These are phyloP conservation scores for Ptiloglossa arizonensis DNA, from an alignment of 1,140 invertebrate species.

Conservation along the genomic window DNA sequence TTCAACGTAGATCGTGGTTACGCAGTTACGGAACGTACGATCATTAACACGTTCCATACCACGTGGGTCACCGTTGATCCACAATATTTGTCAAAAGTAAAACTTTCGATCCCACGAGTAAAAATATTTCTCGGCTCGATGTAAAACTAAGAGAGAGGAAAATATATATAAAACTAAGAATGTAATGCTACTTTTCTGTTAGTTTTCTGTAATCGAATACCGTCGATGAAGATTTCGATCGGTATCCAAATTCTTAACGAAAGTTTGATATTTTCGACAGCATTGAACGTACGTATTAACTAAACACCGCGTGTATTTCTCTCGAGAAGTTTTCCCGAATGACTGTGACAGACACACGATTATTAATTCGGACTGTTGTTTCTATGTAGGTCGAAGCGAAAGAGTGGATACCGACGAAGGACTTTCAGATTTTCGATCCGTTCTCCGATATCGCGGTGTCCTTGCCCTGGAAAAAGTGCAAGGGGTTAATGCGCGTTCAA, in stretches of 20 bases:
- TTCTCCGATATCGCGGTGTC: constrained; percentile 25
- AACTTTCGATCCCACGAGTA: background rate
- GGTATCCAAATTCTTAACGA: too few relatives aligned
- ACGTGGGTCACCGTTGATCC: background rate
- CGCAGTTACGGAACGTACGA: constrained; percentile 26
- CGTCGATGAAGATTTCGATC: too few relatives aligned
- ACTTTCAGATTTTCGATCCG: constrained; percentile 40
- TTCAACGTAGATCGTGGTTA: constrained; percentile 51
- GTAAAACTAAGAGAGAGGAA: too few relatives aligned
- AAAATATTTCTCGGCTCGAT: too few relatives aligned
- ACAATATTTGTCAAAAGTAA: background rate
- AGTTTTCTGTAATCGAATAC: too few relatives aligned
- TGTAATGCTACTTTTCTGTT: too few relatives aligned
- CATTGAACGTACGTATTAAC: too few relatives aligned
- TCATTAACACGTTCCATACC: constrained; percentile 31
- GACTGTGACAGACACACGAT: background rate
- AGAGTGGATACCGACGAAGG: constrained; percentile 8
- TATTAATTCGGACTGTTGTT: background rate
- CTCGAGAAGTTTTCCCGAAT: background rate
- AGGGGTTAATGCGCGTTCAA: too few relatives aligned
- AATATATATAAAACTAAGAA: too few relatives aligned
- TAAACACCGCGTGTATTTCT: too few relatives aligned
- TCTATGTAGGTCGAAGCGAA: constrained; percentile 1
- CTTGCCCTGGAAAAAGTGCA: constrained; percentile 11
- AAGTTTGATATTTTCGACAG: too few relatives aligned